phyloP scores from a whole-genome alignment of 1,140 invertebrate species.

The Cydia splendana region DNA sequence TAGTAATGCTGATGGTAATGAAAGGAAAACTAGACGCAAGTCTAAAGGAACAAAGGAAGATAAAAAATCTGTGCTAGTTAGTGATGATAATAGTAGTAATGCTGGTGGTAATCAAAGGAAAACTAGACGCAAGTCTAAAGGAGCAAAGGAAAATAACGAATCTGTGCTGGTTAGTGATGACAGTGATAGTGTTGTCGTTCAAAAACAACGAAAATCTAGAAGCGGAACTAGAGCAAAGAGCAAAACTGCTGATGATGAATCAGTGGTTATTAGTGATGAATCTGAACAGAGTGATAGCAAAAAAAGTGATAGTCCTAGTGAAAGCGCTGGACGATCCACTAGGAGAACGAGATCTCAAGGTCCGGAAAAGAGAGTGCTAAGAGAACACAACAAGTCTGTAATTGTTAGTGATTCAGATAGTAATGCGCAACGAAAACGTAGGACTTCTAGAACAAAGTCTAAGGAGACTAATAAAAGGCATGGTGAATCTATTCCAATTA shows the following conservation, averaged over 20 bases:
- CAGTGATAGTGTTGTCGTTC: not conserved
- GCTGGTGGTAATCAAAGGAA: not conserved
- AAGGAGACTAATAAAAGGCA: not conserved
- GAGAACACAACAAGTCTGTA: not conserved
- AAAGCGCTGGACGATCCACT: not conserved
- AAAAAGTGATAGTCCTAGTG: not conserved
- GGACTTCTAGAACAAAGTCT: not conserved
- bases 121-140: not conserved
- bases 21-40: not conserved
- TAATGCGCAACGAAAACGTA: not conserved
- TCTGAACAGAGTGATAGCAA: not conserved
- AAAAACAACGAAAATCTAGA: not conserved
- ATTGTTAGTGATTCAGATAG: not conserved
- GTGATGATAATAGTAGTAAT: not conserved
- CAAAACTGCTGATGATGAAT: not conserved
- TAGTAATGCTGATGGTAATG: not conserved
- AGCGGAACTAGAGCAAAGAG: not conserved
- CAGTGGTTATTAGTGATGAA: not conserved
- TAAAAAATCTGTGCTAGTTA: not conserved
- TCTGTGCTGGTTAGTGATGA: slow-evolving; percentile 12
- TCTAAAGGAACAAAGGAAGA: not conserved
- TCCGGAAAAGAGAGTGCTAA: not conserved
- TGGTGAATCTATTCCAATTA: not conserved
- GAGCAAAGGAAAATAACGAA: not conserved
- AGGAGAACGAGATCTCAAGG: slow-evolving; percentile 9